Base-by-base conservation (phyloP, 2,113 vertebrate species). In the Charadrius vociferus region DNA sequence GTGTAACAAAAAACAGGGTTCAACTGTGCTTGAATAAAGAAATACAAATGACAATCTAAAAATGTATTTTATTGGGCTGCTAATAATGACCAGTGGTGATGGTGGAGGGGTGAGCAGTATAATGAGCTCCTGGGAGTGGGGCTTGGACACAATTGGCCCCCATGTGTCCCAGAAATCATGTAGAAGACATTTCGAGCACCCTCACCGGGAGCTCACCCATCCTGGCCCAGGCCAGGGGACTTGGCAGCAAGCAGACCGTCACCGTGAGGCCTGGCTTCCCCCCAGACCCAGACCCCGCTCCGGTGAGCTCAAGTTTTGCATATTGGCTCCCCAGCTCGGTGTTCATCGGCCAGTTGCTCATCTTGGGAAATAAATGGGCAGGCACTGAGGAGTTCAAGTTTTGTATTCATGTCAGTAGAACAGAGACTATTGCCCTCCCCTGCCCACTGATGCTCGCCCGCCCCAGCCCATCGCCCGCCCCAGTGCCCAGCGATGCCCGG, bases 51-150 rank as follows among this genome's bases (percentile, higher is more conserved):
- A 90, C 96, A 96, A 80, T 90, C 95, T 93, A 95, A 90, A 97
- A 96, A 94, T 21, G 34, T 81, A 77, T 72, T 97, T 97, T 97
- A 97, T 96, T 96, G 84, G 93, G 93, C 93, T 96, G 93, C 93
- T 96, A 96, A 87, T 89, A 94, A 95, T 15, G 91, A 94, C 85
- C 43, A 27, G 84, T 12, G 0, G 77, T 41, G 83, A 84, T 55
- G 81, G 34, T 13, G 24, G 88, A 75, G 52, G 52, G 30, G 81
- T 53, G 74, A 89, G 91, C 63, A 41, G 66, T 52, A 39, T 52
- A 56, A 79, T 5, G 47, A 92, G 81, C 72, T 83, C 37, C 53
- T 65, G 39, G 63, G 53, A 80, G 5, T 30, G 36, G 10, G 24
- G 26, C n/a, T 37, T 55, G 93, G 58, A 58, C 67, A 83, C 43